These are phyloP conservation scores for Agraylea sexmaculata DNA, from an alignment of 1,140 invertebrate genomes.

Conservation along the genomic window DNA sequence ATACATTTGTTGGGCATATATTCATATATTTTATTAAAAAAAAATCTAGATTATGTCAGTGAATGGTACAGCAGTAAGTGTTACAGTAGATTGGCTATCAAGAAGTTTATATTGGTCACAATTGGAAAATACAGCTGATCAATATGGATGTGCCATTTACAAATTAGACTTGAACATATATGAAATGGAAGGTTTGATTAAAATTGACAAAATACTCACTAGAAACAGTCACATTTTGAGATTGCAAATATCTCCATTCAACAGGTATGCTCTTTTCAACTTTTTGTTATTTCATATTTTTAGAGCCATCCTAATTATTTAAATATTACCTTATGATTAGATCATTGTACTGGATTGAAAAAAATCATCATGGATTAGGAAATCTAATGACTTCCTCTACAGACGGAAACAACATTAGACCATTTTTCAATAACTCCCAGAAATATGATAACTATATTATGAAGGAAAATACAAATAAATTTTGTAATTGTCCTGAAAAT, in stretches of 20 bases:
- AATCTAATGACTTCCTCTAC: conserved; percentile 50
- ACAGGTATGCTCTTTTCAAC: conserved; percentile 38
- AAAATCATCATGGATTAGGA: conserved; percentile 39
- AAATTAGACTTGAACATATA: conserved; percentile 46
- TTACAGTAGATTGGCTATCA: conserved; percentile 78
- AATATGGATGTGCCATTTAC: conserved; percentile 38
- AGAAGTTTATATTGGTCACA: conserved; percentile 72
- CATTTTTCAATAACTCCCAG: conserved; percentile 44
- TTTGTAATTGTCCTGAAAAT: conserved; percentile 46
- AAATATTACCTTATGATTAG: conserved; percentile 32
- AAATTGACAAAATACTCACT: conserved; percentile 37
- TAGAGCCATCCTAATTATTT: no score
- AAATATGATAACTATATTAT: conserved; percentile 19
- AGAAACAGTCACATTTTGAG: conserved; percentile 43
- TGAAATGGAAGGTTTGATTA: conserved; percentile 31
- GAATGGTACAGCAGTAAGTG: conserved; percentile 49
- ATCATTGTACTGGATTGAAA: conserved; percentile 61
- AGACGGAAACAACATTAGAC: conserved; percentile 41
- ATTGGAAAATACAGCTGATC: conserved; percentile 34
- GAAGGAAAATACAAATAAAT: conserved; percentile 18
- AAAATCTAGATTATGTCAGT: conserved; percentile 50
- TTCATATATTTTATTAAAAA: not conserved
- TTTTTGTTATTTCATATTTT: conserved; percentile 3
- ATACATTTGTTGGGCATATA: no score
- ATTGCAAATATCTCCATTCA: conserved; percentile 60